Evolutionary conservation across 2,113 vertebrate genomes (phyloP).

Genomic region (Sitta europaea): DNA sequence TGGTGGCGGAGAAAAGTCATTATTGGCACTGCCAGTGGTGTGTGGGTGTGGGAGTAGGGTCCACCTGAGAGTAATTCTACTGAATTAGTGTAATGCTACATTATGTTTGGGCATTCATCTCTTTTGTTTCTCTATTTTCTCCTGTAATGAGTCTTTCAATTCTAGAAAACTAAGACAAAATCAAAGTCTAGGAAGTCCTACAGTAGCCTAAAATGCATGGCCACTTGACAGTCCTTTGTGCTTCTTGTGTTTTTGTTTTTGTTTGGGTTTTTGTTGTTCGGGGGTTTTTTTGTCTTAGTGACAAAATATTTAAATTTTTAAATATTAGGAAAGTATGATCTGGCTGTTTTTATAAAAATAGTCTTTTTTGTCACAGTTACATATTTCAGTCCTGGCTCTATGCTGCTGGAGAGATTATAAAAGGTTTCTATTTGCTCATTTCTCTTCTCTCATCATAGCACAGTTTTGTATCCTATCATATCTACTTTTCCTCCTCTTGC

Average conservation of each 20-base stretch:
- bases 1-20: neutral
- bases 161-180: neutral
- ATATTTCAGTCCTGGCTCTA: neutral
- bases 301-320: neutral
- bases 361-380: neutral
- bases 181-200: neutral
- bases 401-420: no score
- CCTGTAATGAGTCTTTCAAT: neutral
- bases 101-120: neutral
- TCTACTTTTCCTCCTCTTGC: neutral
- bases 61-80: neutral
- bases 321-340: neutral
- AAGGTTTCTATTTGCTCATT: neutral
- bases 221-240: neutral
- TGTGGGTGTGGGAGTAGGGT: neutral
- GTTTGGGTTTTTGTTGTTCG: no score
- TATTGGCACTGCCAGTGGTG: neutral
- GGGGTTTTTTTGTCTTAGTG: neutral
- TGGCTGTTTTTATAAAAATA: neutral
- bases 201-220: neutral
- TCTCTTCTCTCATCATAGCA: neutral
- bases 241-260: neutral
- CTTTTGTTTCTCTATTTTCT: neutral
- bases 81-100: accelerated
- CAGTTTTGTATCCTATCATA: neutral